Percentiles rank a stretch among this genome's conserved stretches.
These are phyloP conservation scores for Hippocampus mohnikei DNA, from an alignment of 2,113 vertebrate species.

Conservation along the genomic window DNA sequence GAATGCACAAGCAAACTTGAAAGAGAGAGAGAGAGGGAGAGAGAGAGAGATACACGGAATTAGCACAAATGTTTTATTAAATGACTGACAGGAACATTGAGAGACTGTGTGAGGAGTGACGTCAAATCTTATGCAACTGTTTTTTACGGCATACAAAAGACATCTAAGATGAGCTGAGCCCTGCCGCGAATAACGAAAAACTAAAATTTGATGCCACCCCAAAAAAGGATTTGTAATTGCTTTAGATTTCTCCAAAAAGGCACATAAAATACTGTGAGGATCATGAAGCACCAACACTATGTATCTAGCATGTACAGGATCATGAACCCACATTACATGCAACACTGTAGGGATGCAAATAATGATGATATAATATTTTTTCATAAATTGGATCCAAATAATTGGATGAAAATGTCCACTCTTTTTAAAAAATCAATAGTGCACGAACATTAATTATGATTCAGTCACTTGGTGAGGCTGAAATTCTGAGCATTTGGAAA, in stretches of 20 bases:
- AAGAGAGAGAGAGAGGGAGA: too few relatives aligned
- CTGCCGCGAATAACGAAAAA: not conserved
- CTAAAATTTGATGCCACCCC: not conserved
- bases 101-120: slow-evolving; percentile 23
- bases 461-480: too few relatives aligned
- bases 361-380: too few relatives aligned
- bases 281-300: not conserved
- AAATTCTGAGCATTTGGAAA: too few relatives aligned
- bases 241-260: not conserved
- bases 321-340: not conserved
- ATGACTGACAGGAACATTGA: slow-evolving; percentile 8
- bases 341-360: not conserved
- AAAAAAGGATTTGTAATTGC: not conserved
- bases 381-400: too few relatives aligned
- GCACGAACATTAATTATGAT: too few relatives aligned
- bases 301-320: not conserved
- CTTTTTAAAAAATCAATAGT: too few relatives aligned
- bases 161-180: too few relatives aligned
- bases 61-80: slow-evolving; percentile 30
- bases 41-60: slow-evolving; percentile 16
- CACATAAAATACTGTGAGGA: not conserved
- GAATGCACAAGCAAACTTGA: not conserved
- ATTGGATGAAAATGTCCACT: too few relatives aligned
- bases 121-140: not conserved
- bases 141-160: not conserved